These are phyloP conservation scores for Casuarius casuarius DNA, from an alignment of 2,113 vertebrate genomes.

Conservation along the genomic window DNA sequence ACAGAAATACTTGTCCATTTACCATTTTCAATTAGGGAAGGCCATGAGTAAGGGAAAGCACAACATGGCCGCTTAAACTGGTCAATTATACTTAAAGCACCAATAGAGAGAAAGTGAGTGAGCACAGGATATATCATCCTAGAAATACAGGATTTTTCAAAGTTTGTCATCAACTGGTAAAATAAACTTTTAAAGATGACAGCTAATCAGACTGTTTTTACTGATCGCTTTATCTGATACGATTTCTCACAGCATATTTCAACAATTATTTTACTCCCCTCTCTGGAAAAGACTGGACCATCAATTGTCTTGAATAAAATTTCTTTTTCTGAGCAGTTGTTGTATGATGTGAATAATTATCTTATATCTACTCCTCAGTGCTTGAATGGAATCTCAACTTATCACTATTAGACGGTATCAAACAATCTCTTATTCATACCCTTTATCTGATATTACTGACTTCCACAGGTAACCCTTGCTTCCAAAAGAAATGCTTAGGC, in stretches of 20 bases:
- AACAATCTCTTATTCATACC: not conserved
- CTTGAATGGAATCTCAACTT: constrained; percentile 30
- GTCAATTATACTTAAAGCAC: constrained; percentile 36
- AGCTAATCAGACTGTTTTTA: constrained; percentile 49
- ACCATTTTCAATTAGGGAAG: constrained; percentile 68
- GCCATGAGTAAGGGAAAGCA: constrained; percentile 59
- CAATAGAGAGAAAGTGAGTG: accelerated
- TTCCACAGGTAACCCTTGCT: constrained; percentile 8
- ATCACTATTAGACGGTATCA: constrained; percentile 6
- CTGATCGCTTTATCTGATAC: constrained; percentile 42
- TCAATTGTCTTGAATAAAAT: constrained; percentile 45
- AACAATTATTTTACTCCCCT: constrained; percentile 56
- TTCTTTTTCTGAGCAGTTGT: constrained; percentile 3
- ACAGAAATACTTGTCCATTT: constrained; percentile 65
- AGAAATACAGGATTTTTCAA: not conserved
- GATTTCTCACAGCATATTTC: constrained; percentile 55
- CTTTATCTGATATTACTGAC: not conserved
- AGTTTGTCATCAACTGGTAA: constrained; percentile 33
- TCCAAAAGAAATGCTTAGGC: constrained; percentile 14
- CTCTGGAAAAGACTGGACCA: constrained; percentile 33
- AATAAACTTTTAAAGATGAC: constrained; percentile 38
- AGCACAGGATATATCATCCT: not conserved
- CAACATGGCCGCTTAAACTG: constrained; percentile 46
- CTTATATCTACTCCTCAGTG: not conserved
- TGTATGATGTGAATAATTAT: constrained; percentile 48